Conservation (phyloP, 2,888 invertebrate genomes). For the Diaprepes abbreviatus region DNA sequence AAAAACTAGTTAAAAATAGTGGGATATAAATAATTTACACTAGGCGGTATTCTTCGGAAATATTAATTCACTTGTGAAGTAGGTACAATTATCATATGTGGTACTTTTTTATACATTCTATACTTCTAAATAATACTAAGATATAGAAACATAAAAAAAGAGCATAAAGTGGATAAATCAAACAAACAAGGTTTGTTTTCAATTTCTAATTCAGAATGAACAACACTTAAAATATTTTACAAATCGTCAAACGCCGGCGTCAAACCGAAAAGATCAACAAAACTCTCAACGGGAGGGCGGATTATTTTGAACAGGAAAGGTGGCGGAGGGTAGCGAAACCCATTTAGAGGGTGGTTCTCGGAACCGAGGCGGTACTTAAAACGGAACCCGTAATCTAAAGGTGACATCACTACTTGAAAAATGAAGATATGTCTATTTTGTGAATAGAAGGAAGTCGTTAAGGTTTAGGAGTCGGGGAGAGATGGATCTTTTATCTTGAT, state of each 20-base stretch:
- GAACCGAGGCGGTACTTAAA: constrained; percentile 18
- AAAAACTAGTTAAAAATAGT: no score
- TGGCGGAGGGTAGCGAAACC: not conserved
- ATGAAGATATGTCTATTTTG: constrained; percentile 13
- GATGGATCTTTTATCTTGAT: not conserved
- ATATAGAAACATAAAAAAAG: no score
- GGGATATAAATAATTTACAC: no score
- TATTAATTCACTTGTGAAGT: no score
- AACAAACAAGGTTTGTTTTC: no score
- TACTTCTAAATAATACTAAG: no score
- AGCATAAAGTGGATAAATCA: no score
- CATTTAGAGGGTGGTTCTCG: constrained; percentile 15
- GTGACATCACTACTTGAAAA: constrained; percentile 22
- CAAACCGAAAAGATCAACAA: not conserved
- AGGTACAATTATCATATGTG: no score
- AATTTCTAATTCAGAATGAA: no score
- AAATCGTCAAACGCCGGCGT: not conserved
- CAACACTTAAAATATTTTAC: no score
- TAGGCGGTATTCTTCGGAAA: no score
- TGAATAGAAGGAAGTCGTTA: constrained; percentile 7
- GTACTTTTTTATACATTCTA: no score
- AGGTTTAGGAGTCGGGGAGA: not conserved
- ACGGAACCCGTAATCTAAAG: constrained; percentile 12
- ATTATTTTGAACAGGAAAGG: constrained; percentile 7
- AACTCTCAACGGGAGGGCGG: constrained; percentile 1